Evolutionary conservation across 2,113 vertebrate genomes (phyloP).

Genomic region (Spea multiplicata): DNA sequence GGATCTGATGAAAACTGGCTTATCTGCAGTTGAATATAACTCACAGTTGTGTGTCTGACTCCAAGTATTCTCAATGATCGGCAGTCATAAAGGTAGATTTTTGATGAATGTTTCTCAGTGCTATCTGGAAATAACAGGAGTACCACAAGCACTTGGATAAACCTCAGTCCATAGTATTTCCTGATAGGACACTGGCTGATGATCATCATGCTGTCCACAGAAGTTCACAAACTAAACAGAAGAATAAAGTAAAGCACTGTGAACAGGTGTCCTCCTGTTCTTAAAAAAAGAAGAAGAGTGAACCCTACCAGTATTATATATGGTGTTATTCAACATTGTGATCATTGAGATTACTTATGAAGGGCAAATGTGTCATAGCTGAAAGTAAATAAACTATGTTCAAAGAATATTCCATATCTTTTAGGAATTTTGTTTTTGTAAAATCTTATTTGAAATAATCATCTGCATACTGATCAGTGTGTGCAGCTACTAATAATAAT

Average conservation of each 20-base stretch:
- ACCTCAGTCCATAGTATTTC: neutral
- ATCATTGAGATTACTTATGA: too few relatives aligned
- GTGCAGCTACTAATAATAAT: too few relatives aligned
- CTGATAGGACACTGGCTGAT: neutral
- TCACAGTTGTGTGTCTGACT: neutral
- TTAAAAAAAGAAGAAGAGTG: neutral
- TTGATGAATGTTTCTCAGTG: constrained; percentile 8
- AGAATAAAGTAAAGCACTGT: constrained; percentile 1
- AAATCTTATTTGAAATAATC: too few relatives aligned
- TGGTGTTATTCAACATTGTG: neutral
- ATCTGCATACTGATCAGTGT: too few relatives aligned
- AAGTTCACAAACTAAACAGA: neutral
- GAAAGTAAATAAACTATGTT: too few relatives aligned
- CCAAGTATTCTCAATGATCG: neutral
- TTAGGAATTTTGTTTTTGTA: too few relatives aligned
- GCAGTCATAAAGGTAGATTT: neutral
- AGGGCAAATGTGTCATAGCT: too few relatives aligned
- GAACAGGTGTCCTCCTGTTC: neutral
- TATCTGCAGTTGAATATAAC: neutral
- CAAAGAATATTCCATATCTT: too few relatives aligned
- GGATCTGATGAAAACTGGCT: neutral
- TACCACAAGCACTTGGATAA: constrained; percentile 7
- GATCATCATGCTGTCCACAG: constrained; percentile 27
- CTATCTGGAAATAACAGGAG: constrained; percentile 21
- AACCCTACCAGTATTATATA: neutral